These are phyloP conservation scores for Perdix hodgsoniae DNA, from an alignment of 2,797 vertebrate genomes.

Conservation along the genomic window DNA sequence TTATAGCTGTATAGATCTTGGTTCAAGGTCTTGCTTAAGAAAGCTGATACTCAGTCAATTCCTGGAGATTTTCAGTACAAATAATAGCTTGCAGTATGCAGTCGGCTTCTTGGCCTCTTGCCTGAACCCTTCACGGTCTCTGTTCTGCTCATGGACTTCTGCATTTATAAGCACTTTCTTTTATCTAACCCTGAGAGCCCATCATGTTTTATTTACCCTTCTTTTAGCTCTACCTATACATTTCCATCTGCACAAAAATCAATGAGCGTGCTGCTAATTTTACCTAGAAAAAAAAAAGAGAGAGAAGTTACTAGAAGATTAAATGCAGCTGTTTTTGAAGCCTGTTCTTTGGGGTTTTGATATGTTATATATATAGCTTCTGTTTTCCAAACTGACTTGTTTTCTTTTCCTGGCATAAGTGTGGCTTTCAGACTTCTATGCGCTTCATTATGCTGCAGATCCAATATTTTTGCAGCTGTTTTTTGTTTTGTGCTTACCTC, in stretches of 20 bases:
- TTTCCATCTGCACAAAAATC: slow-evolving; percentile 35
- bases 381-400: neutral
- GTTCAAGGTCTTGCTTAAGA: neutral
- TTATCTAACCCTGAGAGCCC: slow-evolving; percentile 31
- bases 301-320: neutral
- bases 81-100: neutral
- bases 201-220: slow-evolving; percentile 64
- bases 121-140: neutral
- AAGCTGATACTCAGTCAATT: neutral
- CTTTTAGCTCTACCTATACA: slow-evolving; percentile 38
- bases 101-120: slow-evolving; percentile 20
- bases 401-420: neutral
- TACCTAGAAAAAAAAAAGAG: neutral
- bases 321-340: neutral
- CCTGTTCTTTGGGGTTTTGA: neutral
- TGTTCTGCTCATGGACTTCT: slow-evolving; percentile 34
- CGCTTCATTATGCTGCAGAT: neutral
- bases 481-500: neutral
- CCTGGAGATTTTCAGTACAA: slow-evolving; percentile 13
- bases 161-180: slow-evolving; percentile 56
- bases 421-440: neutral
- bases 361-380: neutral
- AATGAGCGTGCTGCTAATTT: slow-evolving; percentile 11
- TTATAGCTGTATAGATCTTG: neutral
- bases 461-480: neutral